Conservation (phyloP, 1,140 invertebrate species). For the Lordiphosa clarofinis region DNA sequence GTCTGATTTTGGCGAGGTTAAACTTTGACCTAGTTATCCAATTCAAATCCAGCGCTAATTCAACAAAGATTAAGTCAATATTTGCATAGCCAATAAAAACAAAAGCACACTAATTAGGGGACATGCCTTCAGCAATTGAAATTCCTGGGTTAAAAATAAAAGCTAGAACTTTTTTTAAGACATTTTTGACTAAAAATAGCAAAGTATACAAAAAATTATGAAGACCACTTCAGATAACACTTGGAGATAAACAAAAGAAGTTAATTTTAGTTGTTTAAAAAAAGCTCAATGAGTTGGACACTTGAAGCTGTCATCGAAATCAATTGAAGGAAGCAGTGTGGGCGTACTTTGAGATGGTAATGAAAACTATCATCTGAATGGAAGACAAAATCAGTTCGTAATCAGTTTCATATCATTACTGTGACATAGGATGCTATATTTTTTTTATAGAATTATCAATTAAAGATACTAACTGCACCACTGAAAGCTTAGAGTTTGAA, state of each 20-base stretch:
- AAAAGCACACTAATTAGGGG: not conserved
- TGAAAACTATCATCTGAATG: not conserved
- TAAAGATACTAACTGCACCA: no score
- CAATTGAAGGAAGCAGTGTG: conserved; percentile 10
- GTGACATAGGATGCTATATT: no score
- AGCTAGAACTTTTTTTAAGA: conserved; percentile 33
- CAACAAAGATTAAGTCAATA: conserved; percentile 46
- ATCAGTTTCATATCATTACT: no score
- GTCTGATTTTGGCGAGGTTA: conserved; percentile 37
- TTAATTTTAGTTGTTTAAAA: conserved; percentile 41
- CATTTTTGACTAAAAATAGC: conserved; percentile 28
- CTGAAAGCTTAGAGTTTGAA: no score
- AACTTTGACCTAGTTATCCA: conserved; percentile 55
- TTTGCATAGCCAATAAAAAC: conserved; percentile 26
- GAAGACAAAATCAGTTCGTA: no score
- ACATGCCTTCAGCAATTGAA: conserved; percentile 14
- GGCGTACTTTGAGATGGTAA: conserved; percentile 36
- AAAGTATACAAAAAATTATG: conserved; percentile 3
- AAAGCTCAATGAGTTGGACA: conserved; percentile 17
- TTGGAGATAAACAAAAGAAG: conserved; percentile 26
- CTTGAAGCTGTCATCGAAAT: conserved; percentile 38
- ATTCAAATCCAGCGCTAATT: conserved; percentile 38
- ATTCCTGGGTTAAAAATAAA: conserved; percentile 26
- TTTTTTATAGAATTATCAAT: no score
- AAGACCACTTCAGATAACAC: conserved; percentile 24